Conservation (phyloP, 2,113 vertebrate genomes). For the Oryzias celebensis region DNA sequence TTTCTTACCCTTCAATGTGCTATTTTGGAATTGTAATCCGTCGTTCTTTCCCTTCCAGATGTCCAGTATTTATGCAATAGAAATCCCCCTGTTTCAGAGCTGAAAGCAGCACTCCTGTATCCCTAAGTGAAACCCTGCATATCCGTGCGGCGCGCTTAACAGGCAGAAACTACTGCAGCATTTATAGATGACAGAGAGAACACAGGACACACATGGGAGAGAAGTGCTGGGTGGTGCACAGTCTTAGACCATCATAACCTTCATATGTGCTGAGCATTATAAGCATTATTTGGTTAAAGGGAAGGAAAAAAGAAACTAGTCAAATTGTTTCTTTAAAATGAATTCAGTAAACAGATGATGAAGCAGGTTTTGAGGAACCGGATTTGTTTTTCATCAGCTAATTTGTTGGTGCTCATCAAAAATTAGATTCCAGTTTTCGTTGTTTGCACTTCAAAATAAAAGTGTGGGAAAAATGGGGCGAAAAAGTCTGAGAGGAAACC, state of each 20-base stretch:
- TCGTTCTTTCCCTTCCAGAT: background rate
- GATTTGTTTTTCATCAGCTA: too few relatives aligned
- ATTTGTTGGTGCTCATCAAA: too few relatives aligned
- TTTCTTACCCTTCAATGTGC: constrained; percentile 41
- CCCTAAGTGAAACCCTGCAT: constrained; percentile 3
- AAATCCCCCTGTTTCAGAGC: constrained; percentile 14
- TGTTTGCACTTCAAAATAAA: too few relatives aligned
- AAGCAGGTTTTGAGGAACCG: background rate
- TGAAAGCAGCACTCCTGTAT: constrained; percentile 1
- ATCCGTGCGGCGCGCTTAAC: constrained; percentile 7
- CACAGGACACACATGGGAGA: constrained; percentile 12
- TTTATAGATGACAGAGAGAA: constrained; percentile 24
- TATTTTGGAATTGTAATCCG: background rate
- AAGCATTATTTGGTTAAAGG: background rate
- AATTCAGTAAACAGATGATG: background rate
- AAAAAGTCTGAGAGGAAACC: too few relatives aligned
- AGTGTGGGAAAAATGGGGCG: too few relatives aligned
- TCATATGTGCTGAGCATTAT: constrained; percentile 9
- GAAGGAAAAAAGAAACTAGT: background rate
- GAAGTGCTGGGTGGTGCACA: constrained; percentile 24
- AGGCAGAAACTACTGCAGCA: constrained; percentile 17
- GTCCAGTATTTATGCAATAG: constrained; percentile 9
- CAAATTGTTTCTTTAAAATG: background rate
- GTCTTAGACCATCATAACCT: background rate
- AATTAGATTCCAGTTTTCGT: too few relatives aligned